These are phyloP conservation scores for Eclectus roratus DNA, from an alignment of 2,113 vertebrate genomes.

Conservation along the genomic window DNA sequence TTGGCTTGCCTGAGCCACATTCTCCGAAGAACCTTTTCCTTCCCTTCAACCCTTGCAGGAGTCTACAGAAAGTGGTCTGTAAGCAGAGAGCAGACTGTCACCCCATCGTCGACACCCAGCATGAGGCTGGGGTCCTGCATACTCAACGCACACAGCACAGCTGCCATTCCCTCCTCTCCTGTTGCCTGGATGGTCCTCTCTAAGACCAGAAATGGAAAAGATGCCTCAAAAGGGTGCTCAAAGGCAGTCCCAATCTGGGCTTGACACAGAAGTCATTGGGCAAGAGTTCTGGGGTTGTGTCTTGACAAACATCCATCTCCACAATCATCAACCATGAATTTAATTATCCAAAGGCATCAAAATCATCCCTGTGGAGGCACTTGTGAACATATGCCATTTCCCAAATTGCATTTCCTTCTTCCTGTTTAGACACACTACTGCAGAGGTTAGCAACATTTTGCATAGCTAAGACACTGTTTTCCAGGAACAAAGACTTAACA, in stretches of 20 bases:
- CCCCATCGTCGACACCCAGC: background rate
- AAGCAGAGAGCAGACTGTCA: background rate
- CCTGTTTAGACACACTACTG: background rate
- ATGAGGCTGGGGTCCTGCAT: background rate
- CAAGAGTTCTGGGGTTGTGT: background rate
- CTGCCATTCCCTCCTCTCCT: background rate
- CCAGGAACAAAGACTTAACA: background rate
- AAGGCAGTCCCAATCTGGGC: background rate
- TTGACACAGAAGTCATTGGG: background rate
- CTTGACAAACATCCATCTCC: background rate
- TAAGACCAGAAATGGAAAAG: background rate
- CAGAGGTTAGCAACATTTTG: background rate
- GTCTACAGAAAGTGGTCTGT: background rate
- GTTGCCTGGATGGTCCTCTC: background rate
- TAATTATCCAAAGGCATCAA: background rate
- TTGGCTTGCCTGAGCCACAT: background rate
- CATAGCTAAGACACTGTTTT: background rate
- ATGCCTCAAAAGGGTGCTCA: background rate
- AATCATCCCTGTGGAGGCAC: background rate
- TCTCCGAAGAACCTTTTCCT: background rate
- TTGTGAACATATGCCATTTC: accelerated
- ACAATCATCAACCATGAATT: background rate
- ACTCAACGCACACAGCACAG: accelerated
- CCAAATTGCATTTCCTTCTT: background rate
- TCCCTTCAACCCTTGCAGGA: background rate